phyloP scores from a whole-genome alignment of 2,888 invertebrate species.

The Drosophila lacicola region DNA sequence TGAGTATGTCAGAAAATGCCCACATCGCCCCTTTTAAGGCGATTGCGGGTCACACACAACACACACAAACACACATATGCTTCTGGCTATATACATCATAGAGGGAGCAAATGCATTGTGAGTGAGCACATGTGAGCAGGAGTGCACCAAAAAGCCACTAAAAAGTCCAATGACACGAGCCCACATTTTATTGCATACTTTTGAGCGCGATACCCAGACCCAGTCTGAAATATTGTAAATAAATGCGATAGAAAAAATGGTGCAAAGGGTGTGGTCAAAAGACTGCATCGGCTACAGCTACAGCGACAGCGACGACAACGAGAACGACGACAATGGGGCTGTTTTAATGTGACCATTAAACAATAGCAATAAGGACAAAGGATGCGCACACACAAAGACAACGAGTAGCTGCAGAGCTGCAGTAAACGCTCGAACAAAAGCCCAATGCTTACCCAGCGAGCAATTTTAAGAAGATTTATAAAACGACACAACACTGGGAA shows the following conservation, averaged over 20 bases:
- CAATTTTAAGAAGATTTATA: conserved; percentile 23
- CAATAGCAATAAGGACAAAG: conserved; percentile 78
- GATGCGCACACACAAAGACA: conserved; percentile 37
- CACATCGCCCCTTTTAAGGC: conserved; percentile 1
- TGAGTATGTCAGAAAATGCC: not conserved
- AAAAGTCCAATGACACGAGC: conserved; percentile 50
- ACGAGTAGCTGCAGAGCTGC: conserved; percentile 43
- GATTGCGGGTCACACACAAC: not conserved
- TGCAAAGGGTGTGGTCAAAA: conserved; percentile 63
- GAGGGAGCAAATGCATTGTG: conserved; percentile 20
- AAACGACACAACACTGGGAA: not conserved
- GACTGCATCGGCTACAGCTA: conserved; percentile 44
- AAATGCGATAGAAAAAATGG: conserved; percentile 65
- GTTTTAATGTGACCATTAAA: conserved; percentile 81
- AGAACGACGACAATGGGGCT: conserved; percentile 65
- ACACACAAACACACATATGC: too few relatives aligned
- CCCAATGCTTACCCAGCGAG: conserved; percentile 45
- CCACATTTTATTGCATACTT: conserved; percentile 58
- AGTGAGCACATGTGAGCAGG: conserved; percentile 52
- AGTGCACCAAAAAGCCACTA: conserved; percentile 43
- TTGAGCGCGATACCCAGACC: conserved; percentile 36
- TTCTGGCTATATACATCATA: not conserved
- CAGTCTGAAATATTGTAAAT: conserved; percentile 22
- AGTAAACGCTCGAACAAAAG: conserved; percentile 29
- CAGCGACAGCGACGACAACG: conserved; percentile 29